phyloP scores from a whole-genome alignment of 2,113 vertebrate genomes.

The Hemibagrus wyckioides region DNA sequence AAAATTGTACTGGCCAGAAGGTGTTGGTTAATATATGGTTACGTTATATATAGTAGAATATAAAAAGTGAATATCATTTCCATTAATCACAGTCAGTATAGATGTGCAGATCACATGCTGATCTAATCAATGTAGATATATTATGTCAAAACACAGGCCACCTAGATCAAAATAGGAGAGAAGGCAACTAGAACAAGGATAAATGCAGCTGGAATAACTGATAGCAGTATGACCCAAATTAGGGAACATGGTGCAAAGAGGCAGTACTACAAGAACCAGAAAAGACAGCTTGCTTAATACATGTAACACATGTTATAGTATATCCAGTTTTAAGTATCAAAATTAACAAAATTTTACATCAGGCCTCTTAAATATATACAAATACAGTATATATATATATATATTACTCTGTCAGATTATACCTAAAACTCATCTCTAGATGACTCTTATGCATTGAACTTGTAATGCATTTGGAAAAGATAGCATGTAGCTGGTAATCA shows the following conservation, averaged over 20 bases:
- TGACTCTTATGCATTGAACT: slow-evolving; percentile 19
- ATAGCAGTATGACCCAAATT: too few species aligned
- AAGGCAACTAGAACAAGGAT: not conserved
- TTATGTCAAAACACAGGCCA: not conserved
- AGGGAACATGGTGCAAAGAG: too few species aligned
- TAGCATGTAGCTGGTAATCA: slow-evolving; percentile 39
- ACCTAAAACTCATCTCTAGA: slow-evolving; percentile 28
- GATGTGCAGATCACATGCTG: not conserved
- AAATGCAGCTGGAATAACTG: too few species aligned
- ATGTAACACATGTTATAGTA: too few species aligned
- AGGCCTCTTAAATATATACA: not conserved
- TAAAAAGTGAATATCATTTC: not conserved
- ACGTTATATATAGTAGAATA: not conserved
- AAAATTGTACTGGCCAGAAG: not conserved
- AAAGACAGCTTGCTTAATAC: too few species aligned
- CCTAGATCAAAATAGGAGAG: not conserved
- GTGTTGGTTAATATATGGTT: not conserved
- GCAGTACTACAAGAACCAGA: too few species aligned
- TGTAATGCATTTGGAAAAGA: slow-evolving; percentile 25
- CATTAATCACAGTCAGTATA: not conserved
- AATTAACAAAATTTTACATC: not conserved
- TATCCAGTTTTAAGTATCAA: not conserved
- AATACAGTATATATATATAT: too few species aligned
- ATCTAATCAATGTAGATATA: not conserved
- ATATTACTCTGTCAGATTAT: slow-evolving; percentile 6